A percentile compares a stretch with the other conserved stretches of the same genome.
Conservation (phyloP, 2,113 vertebrate genomes). For the Clarias magur region DNA sequence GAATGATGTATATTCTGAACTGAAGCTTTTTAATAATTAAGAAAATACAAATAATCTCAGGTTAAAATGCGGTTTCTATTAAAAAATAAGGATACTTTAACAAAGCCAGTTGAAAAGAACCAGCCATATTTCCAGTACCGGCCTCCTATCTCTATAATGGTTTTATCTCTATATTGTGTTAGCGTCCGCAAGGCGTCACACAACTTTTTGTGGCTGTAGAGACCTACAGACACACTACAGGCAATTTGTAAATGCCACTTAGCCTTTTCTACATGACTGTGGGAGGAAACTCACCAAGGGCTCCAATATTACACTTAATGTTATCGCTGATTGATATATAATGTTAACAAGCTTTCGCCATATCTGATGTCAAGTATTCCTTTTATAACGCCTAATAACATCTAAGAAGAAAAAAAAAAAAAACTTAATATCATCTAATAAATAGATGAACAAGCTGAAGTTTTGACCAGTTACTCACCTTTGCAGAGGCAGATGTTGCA, state of each 20-base stretch:
- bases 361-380: background rate
- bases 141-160: slow-evolving; percentile 18
- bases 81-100: background rate
- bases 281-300: too few species aligned
- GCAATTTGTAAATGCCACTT: too few species aligned
- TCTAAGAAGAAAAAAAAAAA: background rate
- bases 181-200: background rate
- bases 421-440: background rate
- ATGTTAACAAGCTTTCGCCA: background rate
- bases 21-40: slow-evolving; percentile 51
- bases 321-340: background rate
- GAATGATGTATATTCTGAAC: background rate
- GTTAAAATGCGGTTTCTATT: background rate
- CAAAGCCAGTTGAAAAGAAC: slow-evolving; percentile 49
- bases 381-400: background rate
- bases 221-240: background rate
- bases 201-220: too few species aligned
- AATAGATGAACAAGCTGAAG: background rate
- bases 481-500: slow-evolving; percentile 78
- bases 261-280: too few species aligned
- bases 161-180: background rate
- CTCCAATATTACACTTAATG: too few species aligned
- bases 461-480: slow-evolving; percentile 60
- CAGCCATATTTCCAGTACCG: slow-evolving; percentile 50
- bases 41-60: slow-evolving; percentile 43